Evolutionary conservation across 2,113 vertebrate genomes (phyloP).

Genomic region (Tautogolabrus adspersus): DNA sequence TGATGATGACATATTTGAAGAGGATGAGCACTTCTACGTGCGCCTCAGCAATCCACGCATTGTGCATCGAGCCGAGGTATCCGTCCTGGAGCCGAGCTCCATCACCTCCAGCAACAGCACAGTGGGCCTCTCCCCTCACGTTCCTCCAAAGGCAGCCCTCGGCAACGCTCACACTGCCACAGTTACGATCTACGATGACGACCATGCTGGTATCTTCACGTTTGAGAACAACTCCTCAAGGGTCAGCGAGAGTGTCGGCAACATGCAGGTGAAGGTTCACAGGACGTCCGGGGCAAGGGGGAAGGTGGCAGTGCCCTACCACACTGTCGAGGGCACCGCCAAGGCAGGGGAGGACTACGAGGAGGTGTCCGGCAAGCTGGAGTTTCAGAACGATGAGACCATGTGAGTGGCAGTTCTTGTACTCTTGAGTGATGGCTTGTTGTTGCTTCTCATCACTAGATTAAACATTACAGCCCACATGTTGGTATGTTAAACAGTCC

Average conservation of each 20-base stretch:
- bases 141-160: slow-evolving; percentile 82
- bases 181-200: slow-evolving; percentile 89
- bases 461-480: slow-evolving; percentile 59
- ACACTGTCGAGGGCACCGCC: slow-evolving; percentile 85
- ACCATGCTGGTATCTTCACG: slow-evolving; percentile 89
- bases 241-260: slow-evolving; percentile 88
- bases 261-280: slow-evolving; percentile 88
- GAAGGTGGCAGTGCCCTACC: slow-evolving; percentile 87
- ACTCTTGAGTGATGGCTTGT: slow-evolving; percentile 1
- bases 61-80: slow-evolving; percentile 78
- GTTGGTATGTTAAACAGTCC: slow-evolving; percentile 43
- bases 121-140: slow-evolving; percentile 66
- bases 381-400: slow-evolving; percentile 90
- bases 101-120: slow-evolving; percentile 81
- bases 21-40: slow-evolving; percentile 89
- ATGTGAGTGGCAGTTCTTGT: slow-evolving; percentile 80
- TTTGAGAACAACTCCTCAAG: slow-evolving; percentile 82
- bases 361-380: slow-evolving; percentile 86
- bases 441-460: slow-evolving; percentile 49
- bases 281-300: slow-evolving; percentile 88
- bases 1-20: slow-evolving; percentile 90
- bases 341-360: slow-evolving; percentile 88
- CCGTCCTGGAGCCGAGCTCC: slow-evolving; percentile 79
- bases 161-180: slow-evolving; percentile 82
- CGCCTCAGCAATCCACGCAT: slow-evolving; percentile 86